Conservation (phyloP, 2,888 invertebrate genomes). For the Trachelus tabidus region DNA sequence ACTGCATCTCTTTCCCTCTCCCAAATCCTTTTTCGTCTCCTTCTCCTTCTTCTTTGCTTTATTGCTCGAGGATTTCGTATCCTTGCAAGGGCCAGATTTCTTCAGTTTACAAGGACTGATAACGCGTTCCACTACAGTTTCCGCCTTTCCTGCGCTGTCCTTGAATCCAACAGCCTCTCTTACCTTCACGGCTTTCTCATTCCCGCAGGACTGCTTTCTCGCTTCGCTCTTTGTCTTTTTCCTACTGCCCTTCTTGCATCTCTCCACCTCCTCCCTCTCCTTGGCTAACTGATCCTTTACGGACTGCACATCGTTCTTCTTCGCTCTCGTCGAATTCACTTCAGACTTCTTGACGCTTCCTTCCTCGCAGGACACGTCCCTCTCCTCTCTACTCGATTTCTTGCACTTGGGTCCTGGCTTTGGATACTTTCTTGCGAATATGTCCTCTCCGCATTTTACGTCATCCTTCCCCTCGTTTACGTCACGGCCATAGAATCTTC, state of each 20-base stretch:
- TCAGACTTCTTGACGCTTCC: not conserved
- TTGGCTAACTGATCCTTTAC: constrained; percentile 9
- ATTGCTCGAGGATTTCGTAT: not conserved
- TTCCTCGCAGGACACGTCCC: not conserved
- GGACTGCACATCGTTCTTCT: not conserved
- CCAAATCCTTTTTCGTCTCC: not conserved
- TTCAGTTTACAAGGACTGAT: not conserved
- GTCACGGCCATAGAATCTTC: too few species aligned
- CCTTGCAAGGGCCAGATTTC: not conserved
- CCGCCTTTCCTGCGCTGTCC: not conserved
- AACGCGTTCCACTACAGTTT: not conserved
- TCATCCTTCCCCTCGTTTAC: not conserved
- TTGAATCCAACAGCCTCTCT: too few species aligned
- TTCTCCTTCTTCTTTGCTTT: not conserved
- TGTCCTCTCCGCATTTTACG: not conserved
- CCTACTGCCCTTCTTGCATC: constrained; percentile 24
- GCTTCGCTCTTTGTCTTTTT: too few species aligned
- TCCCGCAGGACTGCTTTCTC: too few species aligned
- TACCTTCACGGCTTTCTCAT: too few species aligned
- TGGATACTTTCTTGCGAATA: not conserved
- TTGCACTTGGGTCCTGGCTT: not conserved
- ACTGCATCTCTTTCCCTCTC: not conserved
- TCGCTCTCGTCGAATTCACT: not conserved
- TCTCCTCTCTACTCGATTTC: too few species aligned
- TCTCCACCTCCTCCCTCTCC: constrained; percentile 27